These are phyloP conservation scores for Lycaon pictus DNA, from an alignment of 2,113 vertebrate genomes.

Conservation along the genomic window DNA sequence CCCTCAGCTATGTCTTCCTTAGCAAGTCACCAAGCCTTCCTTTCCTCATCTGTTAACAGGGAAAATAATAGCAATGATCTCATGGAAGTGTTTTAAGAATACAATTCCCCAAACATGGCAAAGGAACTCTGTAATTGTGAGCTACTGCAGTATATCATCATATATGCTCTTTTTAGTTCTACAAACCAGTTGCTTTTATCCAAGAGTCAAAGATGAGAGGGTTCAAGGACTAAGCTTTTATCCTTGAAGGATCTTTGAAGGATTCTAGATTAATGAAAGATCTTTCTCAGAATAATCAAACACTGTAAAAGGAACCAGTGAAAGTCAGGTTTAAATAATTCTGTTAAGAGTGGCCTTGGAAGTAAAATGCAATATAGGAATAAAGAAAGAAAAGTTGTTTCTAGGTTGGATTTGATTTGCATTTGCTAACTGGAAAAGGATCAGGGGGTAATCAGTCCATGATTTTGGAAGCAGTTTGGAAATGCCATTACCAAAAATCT, in stretches of 20 bases:
- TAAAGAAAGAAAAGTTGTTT: not conserved
- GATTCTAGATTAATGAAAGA: slow-evolving; percentile 42
- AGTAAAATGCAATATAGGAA: not conserved
- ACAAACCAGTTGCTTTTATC: slow-evolving; percentile 60
- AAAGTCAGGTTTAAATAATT: not conserved
- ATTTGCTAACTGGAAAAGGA: not conserved
- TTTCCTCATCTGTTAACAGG: not conserved
- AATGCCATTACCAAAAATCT: not conserved
- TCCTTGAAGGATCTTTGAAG: slow-evolving; percentile 23
- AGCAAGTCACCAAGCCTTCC: not conserved
- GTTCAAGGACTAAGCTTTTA: slow-evolving; percentile 44
- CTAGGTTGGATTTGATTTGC: not conserved
- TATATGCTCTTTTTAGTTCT: not conserved
- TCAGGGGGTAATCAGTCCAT: not conserved
- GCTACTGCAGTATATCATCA: not conserved
- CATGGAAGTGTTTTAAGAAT: not conserved
- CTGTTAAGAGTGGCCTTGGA: not conserved
- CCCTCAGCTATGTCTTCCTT: not conserved
- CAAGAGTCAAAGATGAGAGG: slow-evolving; percentile 52
- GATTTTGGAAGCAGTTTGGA: not conserved
- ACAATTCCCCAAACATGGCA: not conserved
- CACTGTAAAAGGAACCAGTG: not conserved
- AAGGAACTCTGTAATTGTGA: not conserved
- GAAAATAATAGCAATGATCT: not conserved
- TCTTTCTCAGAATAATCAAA: slow-evolving; percentile 51